phyloP scores from a whole-genome alignment of 2,797 vertebrate genomes.

The Megaceryle alcyon region DNA sequence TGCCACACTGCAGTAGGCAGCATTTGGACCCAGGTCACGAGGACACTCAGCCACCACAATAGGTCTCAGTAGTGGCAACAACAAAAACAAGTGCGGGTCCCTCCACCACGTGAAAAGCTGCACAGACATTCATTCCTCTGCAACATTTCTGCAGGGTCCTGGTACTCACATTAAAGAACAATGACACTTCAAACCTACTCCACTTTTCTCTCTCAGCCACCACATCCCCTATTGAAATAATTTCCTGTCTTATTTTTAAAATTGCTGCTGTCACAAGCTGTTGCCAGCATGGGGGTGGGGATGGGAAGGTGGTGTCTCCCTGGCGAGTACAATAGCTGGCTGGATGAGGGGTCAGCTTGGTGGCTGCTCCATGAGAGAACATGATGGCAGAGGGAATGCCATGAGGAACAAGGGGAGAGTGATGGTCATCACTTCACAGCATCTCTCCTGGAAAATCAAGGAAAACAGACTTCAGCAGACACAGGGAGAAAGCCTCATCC shows the following conservation, averaged over 20 bases:
- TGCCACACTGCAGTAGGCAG: fast-evolving
- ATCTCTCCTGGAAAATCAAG: not conserved
- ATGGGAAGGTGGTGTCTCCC: not conserved
- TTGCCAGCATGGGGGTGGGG: not conserved
- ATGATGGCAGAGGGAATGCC: fast-evolving
- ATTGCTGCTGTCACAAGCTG: conserved; percentile 32
- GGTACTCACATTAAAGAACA: not conserved
- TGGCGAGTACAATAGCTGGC: not conserved
- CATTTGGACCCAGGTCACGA: fast-evolving
- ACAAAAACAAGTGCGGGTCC: not conserved
- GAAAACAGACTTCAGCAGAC: not conserved
- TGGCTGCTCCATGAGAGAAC: fast-evolving
- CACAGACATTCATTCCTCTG: not conserved
- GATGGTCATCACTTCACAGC: not conserved
- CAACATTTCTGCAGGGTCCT: not conserved
- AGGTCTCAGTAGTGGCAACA: not conserved
- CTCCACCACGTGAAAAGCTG: not conserved
- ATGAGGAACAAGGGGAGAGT: fast-evolving
- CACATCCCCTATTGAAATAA: conserved; percentile 61
- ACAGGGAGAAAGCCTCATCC: not conserved
- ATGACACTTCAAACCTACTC: not conserved
- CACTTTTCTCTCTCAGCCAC: conserved; percentile 31
- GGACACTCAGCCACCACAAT: not conserved
- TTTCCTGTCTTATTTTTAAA: conserved; percentile 72
- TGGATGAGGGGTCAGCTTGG: not conserved